Base-by-base conservation (phyloP, 2,888 invertebrate genomes). In the Limenitis arthemis region DNA sequence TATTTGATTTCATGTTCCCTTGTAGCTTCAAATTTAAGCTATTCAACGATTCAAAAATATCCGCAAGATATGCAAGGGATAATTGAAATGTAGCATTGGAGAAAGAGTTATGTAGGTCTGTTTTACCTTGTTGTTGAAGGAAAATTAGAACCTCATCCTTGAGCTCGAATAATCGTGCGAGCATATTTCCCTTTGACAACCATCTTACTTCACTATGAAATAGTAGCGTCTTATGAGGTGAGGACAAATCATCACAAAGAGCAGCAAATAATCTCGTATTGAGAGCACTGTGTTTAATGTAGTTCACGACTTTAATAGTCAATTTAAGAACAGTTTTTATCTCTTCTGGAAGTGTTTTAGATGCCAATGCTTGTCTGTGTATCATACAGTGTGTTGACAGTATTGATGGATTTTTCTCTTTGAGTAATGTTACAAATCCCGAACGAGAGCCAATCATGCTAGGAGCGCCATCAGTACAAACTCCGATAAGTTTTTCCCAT, bases 391-490 rank as follows among this genome's bases (percentile, higher is more conserved):
- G 46, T 6, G 41, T 55, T 9, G 41, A 49, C 32, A 50, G 54
- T 53, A 44, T 7, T 31, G 44, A 6, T 52, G 57, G 54, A 44
- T 58, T 59, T 54, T 64, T 61, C 44, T 52, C 44, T 55, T 59
- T 60, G 28, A 61, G 47, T 40, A 59, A 51, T 30, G 51, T 37
- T 32, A 52, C 41, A 6, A 64, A 58, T 5, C 63, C 62, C 28
- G 63, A 64, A 29, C 60, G 62, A 49, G 55, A 60, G 38, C 64
- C 64, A 42, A 64, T 46, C 62, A 64, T 58, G 44, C 58, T 60
- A 7, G 64, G 62, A 59, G 62, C 61, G 39, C 62, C 62, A 32
- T 67, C 61, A 47, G 62, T 64, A 53, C 61, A 63, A 6, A 65
- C 42, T n/a, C 54, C 61, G 11, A 58, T 52, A 32, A 64, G 53